A percentile compares a stretch with the other conserved stretches of the same genome.
Evolutionary conservation across 2,888 invertebrate species (phyloP).

Genomic region (Oscheius onirici): DNA sequence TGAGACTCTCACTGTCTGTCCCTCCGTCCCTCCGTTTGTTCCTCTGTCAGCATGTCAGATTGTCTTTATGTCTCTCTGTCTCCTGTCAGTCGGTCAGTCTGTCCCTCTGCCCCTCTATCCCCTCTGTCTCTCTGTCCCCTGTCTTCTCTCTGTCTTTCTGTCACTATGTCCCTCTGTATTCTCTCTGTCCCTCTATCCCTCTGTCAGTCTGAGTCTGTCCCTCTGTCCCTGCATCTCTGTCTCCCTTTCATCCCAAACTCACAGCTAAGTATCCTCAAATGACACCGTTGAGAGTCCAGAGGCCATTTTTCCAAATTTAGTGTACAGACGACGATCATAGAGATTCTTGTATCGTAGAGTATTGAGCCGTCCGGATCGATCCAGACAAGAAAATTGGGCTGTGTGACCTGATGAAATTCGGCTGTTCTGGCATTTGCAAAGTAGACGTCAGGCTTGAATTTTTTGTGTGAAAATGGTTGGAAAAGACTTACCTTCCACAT

Average conservation of each 20-base stretch:
- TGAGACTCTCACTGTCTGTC: no score
- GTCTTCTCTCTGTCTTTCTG: no score
- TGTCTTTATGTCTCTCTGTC: no score
- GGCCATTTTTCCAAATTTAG: constrained; percentile 70
- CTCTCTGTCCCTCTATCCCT: background rate
- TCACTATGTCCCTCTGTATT: background rate
- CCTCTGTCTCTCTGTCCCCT: no score
- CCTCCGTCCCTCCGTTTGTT: background rate
- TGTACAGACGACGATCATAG: constrained; percentile 69
- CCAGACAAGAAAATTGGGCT: constrained; percentile 71
- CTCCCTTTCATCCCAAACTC: constrained; percentile 35
- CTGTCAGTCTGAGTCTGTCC: background rate
- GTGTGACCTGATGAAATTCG: constrained; percentile 70
- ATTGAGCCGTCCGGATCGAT: constrained; percentile 70
- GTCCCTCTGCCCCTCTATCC: background rate
- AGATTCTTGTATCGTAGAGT: constrained; percentile 66
- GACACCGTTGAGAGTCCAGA: constrained; percentile 68
- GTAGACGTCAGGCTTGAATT: constrained; percentile 71
- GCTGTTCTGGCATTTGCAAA: constrained; percentile 71
- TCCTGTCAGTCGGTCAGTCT: no score
- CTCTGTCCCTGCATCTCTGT: no score
- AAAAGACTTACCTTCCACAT: no score
- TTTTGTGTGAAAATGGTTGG: no score
- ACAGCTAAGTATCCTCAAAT: constrained; percentile 70
- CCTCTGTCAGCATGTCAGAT: background rate